Evolutionary conservation across 2,113 vertebrate species (phyloP).

Genomic region (Muscicapa adusta): DNA sequence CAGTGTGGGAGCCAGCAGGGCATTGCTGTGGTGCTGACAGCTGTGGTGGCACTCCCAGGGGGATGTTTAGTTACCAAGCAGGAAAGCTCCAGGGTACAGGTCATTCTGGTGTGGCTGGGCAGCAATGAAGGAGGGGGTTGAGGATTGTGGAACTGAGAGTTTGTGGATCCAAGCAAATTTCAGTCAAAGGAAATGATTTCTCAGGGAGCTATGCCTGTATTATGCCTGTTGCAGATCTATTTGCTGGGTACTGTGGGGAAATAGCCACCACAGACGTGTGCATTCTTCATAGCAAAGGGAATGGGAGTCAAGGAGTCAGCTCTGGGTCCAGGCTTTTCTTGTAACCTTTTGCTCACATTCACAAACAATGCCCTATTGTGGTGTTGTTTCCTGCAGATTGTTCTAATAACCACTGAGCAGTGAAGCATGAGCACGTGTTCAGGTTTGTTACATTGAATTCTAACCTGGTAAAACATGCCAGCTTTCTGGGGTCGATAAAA

Average conservation of each 20-base stretch:
- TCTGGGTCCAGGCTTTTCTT: background rate
- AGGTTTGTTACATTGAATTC: background rate
- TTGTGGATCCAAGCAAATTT: background rate
- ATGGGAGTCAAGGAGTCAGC: conserved; percentile 6
- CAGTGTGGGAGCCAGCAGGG: background rate
- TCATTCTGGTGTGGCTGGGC: background rate
- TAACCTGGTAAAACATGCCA: background rate
- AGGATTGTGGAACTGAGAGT: background rate
- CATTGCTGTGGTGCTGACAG: background rate
- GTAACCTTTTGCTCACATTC: conserved; percentile 42
- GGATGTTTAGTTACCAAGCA: background rate
- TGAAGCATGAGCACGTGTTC: background rate
- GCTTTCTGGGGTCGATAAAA: background rate
- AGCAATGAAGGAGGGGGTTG: background rate
- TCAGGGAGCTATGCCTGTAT: background rate
- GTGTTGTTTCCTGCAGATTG: conserved; percentile 11
- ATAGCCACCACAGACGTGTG: background rate
- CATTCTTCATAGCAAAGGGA: background rate
- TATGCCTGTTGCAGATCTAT: background rate
- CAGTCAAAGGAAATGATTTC: background rate
- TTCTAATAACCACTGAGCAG: background rate
- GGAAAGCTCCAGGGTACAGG: background rate
- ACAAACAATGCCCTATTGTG: conserved; percentile 24
- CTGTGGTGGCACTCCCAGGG: background rate
- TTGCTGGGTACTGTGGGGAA: background rate